Conservation (phyloP, 2,888 invertebrate genomes). For the Encarsia formosa region DNA sequence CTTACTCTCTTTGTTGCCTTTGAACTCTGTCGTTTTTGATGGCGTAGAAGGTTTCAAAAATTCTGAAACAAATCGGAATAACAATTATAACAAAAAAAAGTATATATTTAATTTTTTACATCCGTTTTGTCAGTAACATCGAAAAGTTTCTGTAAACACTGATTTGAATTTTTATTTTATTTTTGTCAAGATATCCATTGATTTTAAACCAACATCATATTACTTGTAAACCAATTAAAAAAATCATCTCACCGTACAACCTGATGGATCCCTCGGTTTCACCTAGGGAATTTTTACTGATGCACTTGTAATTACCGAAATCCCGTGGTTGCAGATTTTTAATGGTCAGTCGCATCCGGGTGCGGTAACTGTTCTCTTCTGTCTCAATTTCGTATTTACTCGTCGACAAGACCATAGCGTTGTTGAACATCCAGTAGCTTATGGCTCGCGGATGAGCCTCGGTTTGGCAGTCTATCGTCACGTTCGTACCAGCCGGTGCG, state of each 20-base stretch:
- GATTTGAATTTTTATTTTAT: no score
- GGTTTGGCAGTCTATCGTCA: constrained; percentile 88
- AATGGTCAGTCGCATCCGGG: constrained; percentile 85
- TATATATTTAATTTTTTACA: no score
- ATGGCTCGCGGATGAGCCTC: constrained; percentile 89
- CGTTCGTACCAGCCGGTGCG: constrained; percentile 84
- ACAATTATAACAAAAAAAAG: no score
- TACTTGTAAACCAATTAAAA: no score
- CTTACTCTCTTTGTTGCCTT: constrained; percentile 76
- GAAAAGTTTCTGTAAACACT: no score
- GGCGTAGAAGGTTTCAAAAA: constrained; percentile 84
- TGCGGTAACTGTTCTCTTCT: constrained; percentile 81
- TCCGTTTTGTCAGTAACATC: no score
- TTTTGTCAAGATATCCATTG: no score
- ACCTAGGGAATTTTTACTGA: constrained; percentile 89
- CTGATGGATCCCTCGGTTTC: constrained; percentile 91
- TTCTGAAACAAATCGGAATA: constrained; percentile 58
- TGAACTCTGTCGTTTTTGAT: constrained; percentile 77
- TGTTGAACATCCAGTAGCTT: constrained; percentile 89
- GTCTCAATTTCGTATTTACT: constrained; percentile 82
- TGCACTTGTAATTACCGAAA: constrained; percentile 88
- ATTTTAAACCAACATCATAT: no score
- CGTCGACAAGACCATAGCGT: constrained; percentile 83
- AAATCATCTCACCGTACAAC: constrained; percentile 85
- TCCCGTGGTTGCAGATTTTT: constrained; percentile 77